These are phyloP conservation scores for Drosophila diplacantha DNA, from an alignment of 2,888 invertebrate genomes.

Conservation along the genomic window DNA sequence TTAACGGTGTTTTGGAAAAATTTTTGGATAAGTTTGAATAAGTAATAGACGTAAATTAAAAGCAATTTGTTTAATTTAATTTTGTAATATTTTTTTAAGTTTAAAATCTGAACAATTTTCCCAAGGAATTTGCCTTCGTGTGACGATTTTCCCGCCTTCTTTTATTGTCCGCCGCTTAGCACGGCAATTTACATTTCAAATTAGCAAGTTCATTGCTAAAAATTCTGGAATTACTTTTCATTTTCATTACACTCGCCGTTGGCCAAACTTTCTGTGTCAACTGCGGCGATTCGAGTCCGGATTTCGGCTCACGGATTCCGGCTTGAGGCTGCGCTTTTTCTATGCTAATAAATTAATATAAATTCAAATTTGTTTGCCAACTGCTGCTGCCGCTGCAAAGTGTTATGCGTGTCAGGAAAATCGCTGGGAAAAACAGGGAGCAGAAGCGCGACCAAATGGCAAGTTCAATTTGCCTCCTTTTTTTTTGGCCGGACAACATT, in stretches of 20 bases:
- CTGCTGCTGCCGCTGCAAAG: conserved; percentile 66
- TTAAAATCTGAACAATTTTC: neutral
- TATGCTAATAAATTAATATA: conserved; percentile 77
- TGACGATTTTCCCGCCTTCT: conserved; percentile 18
- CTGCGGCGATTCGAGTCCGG: conserved; percentile 28
- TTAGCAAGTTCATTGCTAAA: conserved; percentile 71
- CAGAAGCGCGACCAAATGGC: conserved; percentile 29
- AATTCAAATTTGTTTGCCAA: conserved; percentile 76
- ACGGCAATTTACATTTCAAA: conserved; percentile 69
- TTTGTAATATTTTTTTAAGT: neutral
- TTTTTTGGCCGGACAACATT: conserved; percentile 42
- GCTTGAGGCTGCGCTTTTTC: conserved; percentile 59
- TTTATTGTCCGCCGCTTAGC: conserved; percentile 58
- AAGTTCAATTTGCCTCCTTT: conserved; percentile 36
- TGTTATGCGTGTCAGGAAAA: conserved; percentile 64
- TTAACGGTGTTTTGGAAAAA: neutral
- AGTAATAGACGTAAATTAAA: neutral
- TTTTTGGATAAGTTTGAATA: no score
- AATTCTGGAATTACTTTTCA: conserved; percentile 68
- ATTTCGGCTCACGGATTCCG: conserved; percentile 20
- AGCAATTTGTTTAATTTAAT: no score
- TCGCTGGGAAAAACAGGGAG: conserved; percentile 11
- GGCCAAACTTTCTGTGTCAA: conserved; percentile 44
- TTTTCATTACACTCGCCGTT: conserved; percentile 56
- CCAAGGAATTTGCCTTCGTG: conserved; percentile 3